Conservation (phyloP, 2,113 vertebrate genomes). For the Chrysochloris asiatica region DNA sequence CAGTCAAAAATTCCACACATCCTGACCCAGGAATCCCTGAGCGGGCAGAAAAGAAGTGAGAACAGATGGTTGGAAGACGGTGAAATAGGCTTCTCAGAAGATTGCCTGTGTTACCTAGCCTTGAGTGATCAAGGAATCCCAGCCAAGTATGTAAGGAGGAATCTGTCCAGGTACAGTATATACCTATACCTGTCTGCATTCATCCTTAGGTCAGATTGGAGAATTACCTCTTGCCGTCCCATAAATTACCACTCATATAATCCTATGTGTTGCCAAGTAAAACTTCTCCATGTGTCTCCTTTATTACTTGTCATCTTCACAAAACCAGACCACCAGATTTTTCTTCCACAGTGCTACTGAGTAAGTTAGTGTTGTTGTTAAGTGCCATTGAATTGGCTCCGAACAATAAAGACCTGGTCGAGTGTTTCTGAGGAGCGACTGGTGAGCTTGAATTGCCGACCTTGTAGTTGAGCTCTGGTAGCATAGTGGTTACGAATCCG, state of each 20-base stretch:
- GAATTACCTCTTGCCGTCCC: background rate
- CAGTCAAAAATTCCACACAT: accelerated
- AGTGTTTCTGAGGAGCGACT: too few species aligned
- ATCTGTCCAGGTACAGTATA: background rate
- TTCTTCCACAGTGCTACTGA: background rate
- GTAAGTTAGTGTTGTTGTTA: too few species aligned
- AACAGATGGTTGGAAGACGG: background rate
- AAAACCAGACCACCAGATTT: background rate
- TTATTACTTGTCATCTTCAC: background rate
- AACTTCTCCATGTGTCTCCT: background rate
- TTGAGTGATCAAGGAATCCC: background rate
- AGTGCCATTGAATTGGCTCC: too few species aligned
- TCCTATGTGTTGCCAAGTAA: background rate
- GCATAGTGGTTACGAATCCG: too few species aligned
- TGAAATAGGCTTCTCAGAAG: accelerated
- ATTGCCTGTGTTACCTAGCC: accelerated
- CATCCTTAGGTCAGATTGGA: background rate
- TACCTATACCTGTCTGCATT: accelerated
- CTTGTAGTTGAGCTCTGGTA: too few species aligned
- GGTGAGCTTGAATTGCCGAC: too few species aligned
- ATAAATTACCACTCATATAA: background rate
- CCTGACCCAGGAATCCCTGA: too few species aligned
- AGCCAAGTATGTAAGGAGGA: background rate
- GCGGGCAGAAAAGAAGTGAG: background rate
- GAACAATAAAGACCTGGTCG: too few species aligned